phyloP scores from a whole-genome alignment of 2,888 invertebrate species.

The Pandemis heparana region DNA sequence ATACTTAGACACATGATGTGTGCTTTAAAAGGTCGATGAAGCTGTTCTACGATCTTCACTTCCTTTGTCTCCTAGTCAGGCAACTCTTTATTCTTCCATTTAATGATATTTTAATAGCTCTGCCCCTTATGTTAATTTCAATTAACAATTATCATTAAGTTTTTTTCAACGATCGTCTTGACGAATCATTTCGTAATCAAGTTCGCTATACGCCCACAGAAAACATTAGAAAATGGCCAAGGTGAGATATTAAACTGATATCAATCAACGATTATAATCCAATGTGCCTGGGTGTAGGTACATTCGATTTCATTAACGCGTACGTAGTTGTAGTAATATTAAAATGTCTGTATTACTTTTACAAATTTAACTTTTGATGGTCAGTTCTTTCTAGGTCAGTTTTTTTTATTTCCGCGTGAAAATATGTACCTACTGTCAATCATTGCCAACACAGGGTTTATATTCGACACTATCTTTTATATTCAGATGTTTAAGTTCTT shows the following conservation, averaged over 20 bases:
- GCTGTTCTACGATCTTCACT: constrained; percentile 57
- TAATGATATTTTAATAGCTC: not conserved
- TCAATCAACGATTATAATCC: constrained; percentile 30
- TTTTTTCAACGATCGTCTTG: constrained; percentile 20
- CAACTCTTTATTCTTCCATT: not conserved
- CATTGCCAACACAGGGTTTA: no score
- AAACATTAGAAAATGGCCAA: constrained; percentile 36
- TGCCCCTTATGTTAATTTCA: not conserved
- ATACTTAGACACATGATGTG: constrained; percentile 60
- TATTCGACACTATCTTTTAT: no score
- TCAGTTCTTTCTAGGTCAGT: constrained; percentile 27
- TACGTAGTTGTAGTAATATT: not conserved
- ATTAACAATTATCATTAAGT: not conserved
- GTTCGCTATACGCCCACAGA: constrained; percentile 31
- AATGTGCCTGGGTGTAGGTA: not conserved
- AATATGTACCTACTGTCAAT: no score
- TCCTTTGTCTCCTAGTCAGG: not conserved
- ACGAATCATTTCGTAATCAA: constrained; percentile 35
- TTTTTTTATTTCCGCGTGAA: no score
- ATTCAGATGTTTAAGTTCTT: no score
- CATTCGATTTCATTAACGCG: not conserved
- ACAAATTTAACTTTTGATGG: not conserved
- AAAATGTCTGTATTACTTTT: not conserved
- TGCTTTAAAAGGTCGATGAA: constrained; percentile 66
- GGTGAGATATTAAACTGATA: constrained; percentile 31